Conservation (phyloP, 2,113 vertebrate genomes). For the Pangasianodon hypophthalmus region DNA sequence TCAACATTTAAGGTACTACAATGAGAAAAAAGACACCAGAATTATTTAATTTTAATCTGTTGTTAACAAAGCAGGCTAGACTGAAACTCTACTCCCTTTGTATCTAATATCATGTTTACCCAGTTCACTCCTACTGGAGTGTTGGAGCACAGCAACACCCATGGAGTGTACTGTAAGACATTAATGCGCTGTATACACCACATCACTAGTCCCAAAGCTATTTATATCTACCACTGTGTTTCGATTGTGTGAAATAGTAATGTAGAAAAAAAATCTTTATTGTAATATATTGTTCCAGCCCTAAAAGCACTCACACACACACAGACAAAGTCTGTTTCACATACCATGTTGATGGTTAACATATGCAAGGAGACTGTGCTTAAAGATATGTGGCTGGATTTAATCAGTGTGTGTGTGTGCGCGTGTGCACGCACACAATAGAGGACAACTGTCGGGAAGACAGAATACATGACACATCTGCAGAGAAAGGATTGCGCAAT, state of each 20-base stretch:
- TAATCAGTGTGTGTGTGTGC: conserved; percentile 35
- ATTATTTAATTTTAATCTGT: conserved; percentile 29
- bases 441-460: conserved; percentile 46
- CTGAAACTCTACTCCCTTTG: background rate
- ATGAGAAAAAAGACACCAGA: background rate
- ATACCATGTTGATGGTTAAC: conserved; percentile 78
- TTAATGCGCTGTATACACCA: conserved; percentile 4
- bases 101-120: too few relatives aligned
- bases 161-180: background rate
- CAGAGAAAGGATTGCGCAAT: conserved; percentile 55
- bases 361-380: conserved; percentile 72
- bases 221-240: conserved; percentile 50
- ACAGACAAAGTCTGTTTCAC: conserved; percentile 57
- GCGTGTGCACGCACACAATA: background rate
- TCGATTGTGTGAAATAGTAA: conserved; percentile 31
- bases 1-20: background rate
- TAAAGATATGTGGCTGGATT: conserved; percentile 59
- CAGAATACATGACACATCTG: conserved; percentile 55
- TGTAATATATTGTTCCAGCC: conserved; percentile 3
- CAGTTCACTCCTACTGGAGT: background rate
- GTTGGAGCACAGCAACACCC: background rate
- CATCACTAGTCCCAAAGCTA: background rate
- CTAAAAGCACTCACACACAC: background rate
- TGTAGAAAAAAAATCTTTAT: conserved; percentile 13
- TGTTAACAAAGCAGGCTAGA: conserved; percentile 34